Base-by-base conservation (phyloP, 2,888 invertebrate genomes). In the Phortica okadai region DNA sequence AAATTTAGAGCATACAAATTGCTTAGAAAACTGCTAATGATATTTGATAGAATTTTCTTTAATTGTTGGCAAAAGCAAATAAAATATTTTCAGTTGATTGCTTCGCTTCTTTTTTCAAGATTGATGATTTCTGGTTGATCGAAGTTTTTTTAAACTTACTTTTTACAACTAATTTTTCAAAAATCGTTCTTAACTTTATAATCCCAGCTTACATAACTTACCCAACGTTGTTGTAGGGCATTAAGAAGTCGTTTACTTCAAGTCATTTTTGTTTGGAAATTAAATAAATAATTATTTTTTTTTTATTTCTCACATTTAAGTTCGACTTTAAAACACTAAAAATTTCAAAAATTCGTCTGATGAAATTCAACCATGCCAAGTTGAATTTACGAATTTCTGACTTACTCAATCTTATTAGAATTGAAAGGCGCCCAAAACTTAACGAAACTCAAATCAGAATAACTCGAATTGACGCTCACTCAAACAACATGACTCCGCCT, bases 21-120 rank as follows among this genome's bases (percentile, higher is more conserved):
- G 76, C 74, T 76, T 74, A 41, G 50, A 66, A 66, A 14, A 25
- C 66, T 77, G 62, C 82, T 88, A 85, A 85, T 85, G 85, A 82
- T 84, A 50, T 50, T 14, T 14, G 25, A 10, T 50, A 6, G 14
- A 14, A 6, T 11, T 33, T 33, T 6, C 54, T 54, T 54, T 59
- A 59, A 59, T 50, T 50, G 42, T 66, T 41, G 2, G 33, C 21
- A 2, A 41, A 21, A 6, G 10, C 21, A 10, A 41, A 21, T 66
- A 50, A 50, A 50, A 50, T 14, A 50, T 8, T 14, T 11, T 50
- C 14, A 11, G 50, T 50, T 6, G 5, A 6, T 50, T 6, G 25
- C 1, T 21, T 6, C 21, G 62, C 33, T 62, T 62, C 21, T 33
- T 33, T 33, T 33, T 33, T 33, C 33, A 33, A 33, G 33, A 33